A percentile compares a stretch with the other conserved stretches of the same genome.
phyloP scores from a whole-genome alignment of 2,797 vertebrate species.

The Lagocephalus sceleratus region DNA sequence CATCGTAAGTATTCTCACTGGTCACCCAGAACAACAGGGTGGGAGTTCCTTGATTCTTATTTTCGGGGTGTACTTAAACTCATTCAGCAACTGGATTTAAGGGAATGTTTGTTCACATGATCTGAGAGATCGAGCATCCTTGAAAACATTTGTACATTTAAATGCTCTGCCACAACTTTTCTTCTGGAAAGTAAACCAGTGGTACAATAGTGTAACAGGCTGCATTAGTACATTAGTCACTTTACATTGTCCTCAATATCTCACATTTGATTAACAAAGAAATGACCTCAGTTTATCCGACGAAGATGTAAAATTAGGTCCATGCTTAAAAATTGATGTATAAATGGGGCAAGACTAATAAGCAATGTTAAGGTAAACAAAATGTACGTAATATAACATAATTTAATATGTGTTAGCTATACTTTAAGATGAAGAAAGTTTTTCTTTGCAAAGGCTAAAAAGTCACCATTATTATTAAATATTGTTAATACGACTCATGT shows the following conservation, averaged over 20 bases:
- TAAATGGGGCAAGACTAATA: conserved; percentile 1
- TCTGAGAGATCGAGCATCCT: conserved; percentile 39
- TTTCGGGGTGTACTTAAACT: conserved; percentile 34
- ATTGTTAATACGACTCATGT: neutral
- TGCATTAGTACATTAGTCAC: conserved; percentile 13
- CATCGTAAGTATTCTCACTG: conserved; percentile 77
- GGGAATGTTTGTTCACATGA: conserved; percentile 55
- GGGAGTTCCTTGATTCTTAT: conserved; percentile 35
- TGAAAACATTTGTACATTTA: conserved; percentile 69
- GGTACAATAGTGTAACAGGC: conserved; percentile 15
- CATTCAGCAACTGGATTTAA: conserved; percentile 51
- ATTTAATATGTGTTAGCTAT: conserved; percentile 6
- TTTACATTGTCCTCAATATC: conserved; percentile 10
- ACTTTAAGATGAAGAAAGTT: neutral
- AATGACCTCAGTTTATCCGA: conserved; percentile 13
- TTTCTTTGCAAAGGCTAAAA: conserved; percentile 33
- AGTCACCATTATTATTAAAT: neutral
- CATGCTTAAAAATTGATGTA: conserved; percentile 2
- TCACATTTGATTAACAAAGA: conserved; percentile 16
- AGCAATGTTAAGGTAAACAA: conserved; percentile 3
- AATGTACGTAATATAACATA: neutral
- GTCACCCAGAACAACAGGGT: conserved; percentile 22
- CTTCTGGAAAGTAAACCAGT: conserved; percentile 50
- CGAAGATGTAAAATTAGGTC: conserved; percentile 8
- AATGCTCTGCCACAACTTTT: conserved; percentile 47